Percentiles rank a stretch among this genome's conserved stretches.
phyloP scores from a whole-genome alignment of 2,113 vertebrate species.

The Oreochromis niloticus region DNA sequence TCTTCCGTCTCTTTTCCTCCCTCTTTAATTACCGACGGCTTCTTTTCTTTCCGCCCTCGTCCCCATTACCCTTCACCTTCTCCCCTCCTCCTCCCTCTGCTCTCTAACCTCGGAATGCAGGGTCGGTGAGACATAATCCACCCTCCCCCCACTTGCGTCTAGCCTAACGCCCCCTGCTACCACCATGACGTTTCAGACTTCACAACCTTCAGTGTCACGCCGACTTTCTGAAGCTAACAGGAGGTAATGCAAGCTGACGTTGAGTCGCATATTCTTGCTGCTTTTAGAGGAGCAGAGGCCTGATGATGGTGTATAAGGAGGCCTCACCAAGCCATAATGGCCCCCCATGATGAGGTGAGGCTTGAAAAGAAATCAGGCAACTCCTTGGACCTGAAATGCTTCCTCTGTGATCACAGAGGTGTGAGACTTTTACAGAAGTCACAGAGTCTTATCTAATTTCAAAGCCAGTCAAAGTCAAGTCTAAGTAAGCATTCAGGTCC shows the following conservation, averaged over 20 bases:
- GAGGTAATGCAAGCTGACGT: constrained; percentile 21
- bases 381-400: not conserved
- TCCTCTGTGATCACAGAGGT: not conserved
- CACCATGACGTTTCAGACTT: constrained; percentile 47
- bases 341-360: not conserved
- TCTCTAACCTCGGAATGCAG: constrained; percentile 10
- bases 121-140: constrained; percentile 46
- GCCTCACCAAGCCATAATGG: not conserved
- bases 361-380: not conserved
- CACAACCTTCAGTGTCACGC: constrained; percentile 41
- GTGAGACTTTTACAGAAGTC: not conserved
- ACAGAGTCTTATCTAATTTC: not conserved
- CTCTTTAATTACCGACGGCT: not conserved
- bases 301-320: not conserved
- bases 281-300: not conserved
- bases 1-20: not conserved
- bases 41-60: not conserved
- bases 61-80: not conserved
- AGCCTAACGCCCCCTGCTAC: constrained; percentile 47
- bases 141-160: constrained; percentile 13
- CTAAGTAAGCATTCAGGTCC: not conserved
- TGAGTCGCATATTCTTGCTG: not conserved
- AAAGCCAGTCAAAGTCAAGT: not conserved
- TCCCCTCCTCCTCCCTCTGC: not conserved
- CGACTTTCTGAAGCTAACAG: constrained; percentile 11